Percentiles rank a stretch among this genome's conserved stretches.
Conservation (phyloP, 2,113 vertebrate genomes). For the Nansenia antarctica region DNA sequence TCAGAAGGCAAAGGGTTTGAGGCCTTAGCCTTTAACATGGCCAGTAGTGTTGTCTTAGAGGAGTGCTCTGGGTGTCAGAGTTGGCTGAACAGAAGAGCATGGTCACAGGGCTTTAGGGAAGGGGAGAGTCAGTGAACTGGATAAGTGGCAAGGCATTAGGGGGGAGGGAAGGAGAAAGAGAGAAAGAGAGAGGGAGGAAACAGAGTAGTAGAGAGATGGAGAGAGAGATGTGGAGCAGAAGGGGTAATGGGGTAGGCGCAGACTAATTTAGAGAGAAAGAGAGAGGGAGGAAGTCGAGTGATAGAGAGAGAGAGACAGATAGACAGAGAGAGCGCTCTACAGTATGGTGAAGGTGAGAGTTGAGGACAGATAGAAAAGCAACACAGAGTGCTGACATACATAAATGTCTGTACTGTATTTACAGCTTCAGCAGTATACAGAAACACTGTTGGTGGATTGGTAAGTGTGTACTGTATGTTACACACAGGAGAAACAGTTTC, state of each 20-base stretch:
- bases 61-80: background rate
- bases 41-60: background rate
- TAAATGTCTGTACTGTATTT: too few species aligned
- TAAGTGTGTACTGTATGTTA: too few species aligned
- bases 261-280: background rate
- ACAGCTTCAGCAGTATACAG: too few species aligned
- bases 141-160: background rate
- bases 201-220: slow-evolving; percentile 16
- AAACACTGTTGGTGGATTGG: too few species aligned
- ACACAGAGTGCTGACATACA: background rate
- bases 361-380: background rate
- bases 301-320: background rate
- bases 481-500: too few species aligned
- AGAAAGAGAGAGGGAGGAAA: slow-evolving; percentile 13
- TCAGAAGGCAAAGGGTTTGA: background rate
- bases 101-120: background rate
- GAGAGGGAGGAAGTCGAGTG: background rate
- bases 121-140: background rate
- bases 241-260: too few species aligned
- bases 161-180: background rate
- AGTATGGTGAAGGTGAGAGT: background rate
- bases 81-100: background rate
- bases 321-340: background rate
- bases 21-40: background rate
- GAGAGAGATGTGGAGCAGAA: too few species aligned